These are phyloP conservation scores for Apamea monoglypha DNA, from an alignment of 2,888 invertebrate species.

Conservation along the genomic window DNA sequence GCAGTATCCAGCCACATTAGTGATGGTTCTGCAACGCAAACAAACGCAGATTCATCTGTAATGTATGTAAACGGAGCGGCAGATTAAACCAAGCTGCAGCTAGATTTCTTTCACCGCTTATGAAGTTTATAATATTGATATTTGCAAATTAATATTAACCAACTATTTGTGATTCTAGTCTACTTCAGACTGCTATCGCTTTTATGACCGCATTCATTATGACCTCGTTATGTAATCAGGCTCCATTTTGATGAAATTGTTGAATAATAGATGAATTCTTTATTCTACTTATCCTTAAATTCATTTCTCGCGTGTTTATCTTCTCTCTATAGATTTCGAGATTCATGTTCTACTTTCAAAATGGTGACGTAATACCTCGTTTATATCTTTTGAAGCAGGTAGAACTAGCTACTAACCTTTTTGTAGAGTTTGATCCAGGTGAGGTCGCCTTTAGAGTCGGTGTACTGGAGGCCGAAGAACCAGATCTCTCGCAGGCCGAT, in stretches of 20 bases:
- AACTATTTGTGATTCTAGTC: constrained; percentile 5
- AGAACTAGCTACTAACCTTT: constrained; percentile 93
- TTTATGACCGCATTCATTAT: constrained; percentile 33
- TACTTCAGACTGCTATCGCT: constrained; percentile 17
- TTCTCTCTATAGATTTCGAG: neutral
- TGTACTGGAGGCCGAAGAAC: constrained; percentile 99
- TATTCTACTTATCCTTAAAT: constrained; percentile 1
- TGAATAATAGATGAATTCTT: constrained; percentile 11
- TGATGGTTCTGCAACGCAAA: constrained; percentile 64
- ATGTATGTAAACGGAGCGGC: constrained; percentile 65
- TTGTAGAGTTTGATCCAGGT: constrained; percentile 99
- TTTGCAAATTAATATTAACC: constrained; percentile 35
- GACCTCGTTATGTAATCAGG: constrained; percentile 29
- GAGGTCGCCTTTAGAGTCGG: constrained; percentile 98
- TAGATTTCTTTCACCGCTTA: constrained; percentile 41
- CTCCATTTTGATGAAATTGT: constrained; percentile 18
- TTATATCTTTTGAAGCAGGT: neutral
- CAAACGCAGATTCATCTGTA: constrained; percentile 47
- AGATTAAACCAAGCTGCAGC: constrained; percentile 43
- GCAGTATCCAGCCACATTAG: constrained; percentile 59
- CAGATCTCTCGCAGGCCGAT: constrained; percentile 99
- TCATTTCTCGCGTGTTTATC: neutral
- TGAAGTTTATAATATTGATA: constrained; percentile 24
- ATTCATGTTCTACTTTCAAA: neutral
- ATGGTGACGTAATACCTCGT: neutral